phyloP scores from a whole-genome alignment of 2,888 invertebrate genomes.

The Drosophila lacicola region DNA sequence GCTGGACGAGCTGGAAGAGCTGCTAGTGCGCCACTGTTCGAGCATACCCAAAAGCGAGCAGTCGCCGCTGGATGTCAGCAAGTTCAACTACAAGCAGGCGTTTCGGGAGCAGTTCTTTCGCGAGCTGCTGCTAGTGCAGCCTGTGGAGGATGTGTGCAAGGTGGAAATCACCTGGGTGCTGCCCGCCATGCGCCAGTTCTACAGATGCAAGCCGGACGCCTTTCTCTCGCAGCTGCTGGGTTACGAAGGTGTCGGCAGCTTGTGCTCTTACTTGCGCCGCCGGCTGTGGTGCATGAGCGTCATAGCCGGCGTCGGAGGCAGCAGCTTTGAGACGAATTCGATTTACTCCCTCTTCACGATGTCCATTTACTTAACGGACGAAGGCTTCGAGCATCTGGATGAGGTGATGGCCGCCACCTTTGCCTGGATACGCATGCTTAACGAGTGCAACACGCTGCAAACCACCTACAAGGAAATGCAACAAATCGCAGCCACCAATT shows the following conservation, averaged over 20 bases:
- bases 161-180: constrained; percentile 85
- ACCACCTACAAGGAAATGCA: constrained; percentile 86
- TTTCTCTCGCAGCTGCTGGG: constrained; percentile 92
- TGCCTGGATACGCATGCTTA: constrained; percentile 91
- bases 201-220: constrained; percentile 86
- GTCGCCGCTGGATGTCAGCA: constrained; percentile 87
- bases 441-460: constrained; percentile 67
- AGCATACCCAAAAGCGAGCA: constrained; percentile 89
- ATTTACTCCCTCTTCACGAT: constrained; percentile 91
- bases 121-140: constrained; percentile 89
- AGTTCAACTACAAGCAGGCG: constrained; percentile 81
- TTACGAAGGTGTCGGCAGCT: constrained; percentile 94
- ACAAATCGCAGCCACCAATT: constrained; percentile 90
- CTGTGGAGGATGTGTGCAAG: constrained; percentile 90
- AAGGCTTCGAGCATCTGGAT: constrained; percentile 90
- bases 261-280: constrained; percentile 91
- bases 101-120: constrained; percentile 80
- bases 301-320: constrained; percentile 89
- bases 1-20: constrained; percentile 80
- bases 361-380: constrained; percentile 90
- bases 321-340: constrained; percentile 91
- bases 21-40: constrained; percentile 87
- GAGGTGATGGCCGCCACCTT: constrained; percentile 92
- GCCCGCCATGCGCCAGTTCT: constrained; percentile 78
- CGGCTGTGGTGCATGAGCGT: constrained; percentile 91